Percentiles rank a stretch among this genome's conserved stretches.
These are phyloP conservation scores for Eupithecia exiguata DNA, from an alignment of 2,888 invertebrate genomes.

Conservation along the genomic window DNA sequence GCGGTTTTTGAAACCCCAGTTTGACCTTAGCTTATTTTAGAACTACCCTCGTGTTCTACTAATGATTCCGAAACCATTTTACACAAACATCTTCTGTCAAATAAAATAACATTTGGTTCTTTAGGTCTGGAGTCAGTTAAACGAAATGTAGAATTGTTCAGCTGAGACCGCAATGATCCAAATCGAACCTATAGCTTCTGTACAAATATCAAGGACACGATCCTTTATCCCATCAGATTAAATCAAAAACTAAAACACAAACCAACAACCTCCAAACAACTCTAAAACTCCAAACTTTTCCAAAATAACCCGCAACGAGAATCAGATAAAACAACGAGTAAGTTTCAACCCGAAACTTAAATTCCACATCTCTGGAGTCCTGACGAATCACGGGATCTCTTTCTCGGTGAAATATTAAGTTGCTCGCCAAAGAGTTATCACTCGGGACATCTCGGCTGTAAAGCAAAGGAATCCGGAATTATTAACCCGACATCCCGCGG, in stretches of 20 bases:
- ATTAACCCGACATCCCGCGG: conserved; percentile 32
- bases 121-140: neutral
- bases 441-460: conserved; percentile 41
- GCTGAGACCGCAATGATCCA: neutral
- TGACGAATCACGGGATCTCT: conserved; percentile 38
- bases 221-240: neutral
- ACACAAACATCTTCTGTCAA: neutral
- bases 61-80: neutral
- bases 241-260: conserved; percentile 7
- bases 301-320: neutral
- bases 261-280: neutral
- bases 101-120: neutral
- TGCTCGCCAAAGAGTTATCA: conserved; percentile 46
- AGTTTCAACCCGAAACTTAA: conserved; percentile 12
- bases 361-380: conserved; percentile 20
- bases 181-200: neutral
- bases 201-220: neutral
- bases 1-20: neutral
- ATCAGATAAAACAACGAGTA: conserved; percentile 7
- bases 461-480: conserved; percentile 39
- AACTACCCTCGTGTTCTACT: neutral
- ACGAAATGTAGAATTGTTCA: neutral
- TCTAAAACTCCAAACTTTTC: no score
- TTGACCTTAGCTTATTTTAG: neutral
- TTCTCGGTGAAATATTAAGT: conserved; percentile 46